Conservation (phyloP, 2,888 invertebrate species). For the Cheilosia pagana region DNA sequence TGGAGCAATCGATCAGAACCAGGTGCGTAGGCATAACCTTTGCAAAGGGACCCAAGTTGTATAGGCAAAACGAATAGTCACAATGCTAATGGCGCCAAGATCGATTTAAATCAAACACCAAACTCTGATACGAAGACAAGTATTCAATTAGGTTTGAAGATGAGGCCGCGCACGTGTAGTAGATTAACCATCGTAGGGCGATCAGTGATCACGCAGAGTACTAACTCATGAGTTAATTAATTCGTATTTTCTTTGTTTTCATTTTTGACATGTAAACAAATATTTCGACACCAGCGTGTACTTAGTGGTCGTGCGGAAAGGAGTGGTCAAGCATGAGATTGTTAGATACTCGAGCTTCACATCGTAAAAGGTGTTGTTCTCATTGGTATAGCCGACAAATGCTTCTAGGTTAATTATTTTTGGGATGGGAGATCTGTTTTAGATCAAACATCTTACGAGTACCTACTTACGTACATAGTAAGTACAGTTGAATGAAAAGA, state of each 20-base stretch:
- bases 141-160: conserved; percentile 26
- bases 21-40: background rate
- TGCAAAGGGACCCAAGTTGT: conserved; percentile 1
- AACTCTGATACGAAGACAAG: background rate
- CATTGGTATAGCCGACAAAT: too few species aligned
- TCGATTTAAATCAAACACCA: background rate
- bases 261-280: too few species aligned
- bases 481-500: too few species aligned
- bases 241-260: background rate
- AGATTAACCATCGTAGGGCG: conserved; percentile 10
- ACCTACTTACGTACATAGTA: too few species aligned
- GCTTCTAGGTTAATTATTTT: too few species aligned
- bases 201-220: conserved; percentile 21
- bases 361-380: conserved; percentile 2
- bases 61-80: background rate
- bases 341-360: background rate
- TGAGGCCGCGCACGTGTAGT: background rate
- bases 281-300: background rate
- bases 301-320: background rate
- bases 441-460: too few species aligned
- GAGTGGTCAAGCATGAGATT: conserved; percentile 8
- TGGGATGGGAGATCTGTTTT: too few species aligned
- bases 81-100: conserved; percentile 4
- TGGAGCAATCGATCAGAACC: conserved; percentile 32
- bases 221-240: conserved; percentile 20